Conservation (phyloP, 2,888 invertebrate genomes). For the Xylocampa areola region DNA sequence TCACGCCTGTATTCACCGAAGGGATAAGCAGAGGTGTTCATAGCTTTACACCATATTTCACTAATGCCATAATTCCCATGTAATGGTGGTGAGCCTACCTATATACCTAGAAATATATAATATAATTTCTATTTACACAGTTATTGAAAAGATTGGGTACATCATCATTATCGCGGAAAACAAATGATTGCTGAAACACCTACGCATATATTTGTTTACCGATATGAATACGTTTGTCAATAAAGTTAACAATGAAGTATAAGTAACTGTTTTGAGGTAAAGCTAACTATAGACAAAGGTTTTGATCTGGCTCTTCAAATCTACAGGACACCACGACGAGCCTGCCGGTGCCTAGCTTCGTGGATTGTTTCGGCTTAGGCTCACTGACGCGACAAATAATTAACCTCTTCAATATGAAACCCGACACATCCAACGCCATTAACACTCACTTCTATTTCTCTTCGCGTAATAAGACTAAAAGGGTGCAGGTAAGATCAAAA, state of each 20-base stretch:
- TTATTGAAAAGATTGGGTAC: conserved; percentile 2
- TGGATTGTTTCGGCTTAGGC: conserved; percentile 89
- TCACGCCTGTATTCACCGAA: too few relatives aligned
- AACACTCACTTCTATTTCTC: conserved; percentile 87
- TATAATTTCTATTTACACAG: conserved; percentile 1
- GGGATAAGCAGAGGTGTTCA: too few relatives aligned
- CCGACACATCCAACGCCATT: conserved; percentile 77
- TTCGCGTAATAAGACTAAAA: conserved; percentile 75
- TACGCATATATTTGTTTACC: neutral
- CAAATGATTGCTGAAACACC: neutral
- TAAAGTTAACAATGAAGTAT: too few relatives aligned
- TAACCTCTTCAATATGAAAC: conserved; percentile 82
- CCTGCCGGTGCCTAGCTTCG: conserved; percentile 55
- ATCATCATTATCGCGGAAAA: neutral
- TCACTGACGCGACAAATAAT: conserved; percentile 72
- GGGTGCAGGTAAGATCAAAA: conserved; percentile 77
- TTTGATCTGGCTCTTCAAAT: neutral
- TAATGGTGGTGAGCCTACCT: neutral
- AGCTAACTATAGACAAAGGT: too few relatives aligned
- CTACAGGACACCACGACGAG: conserved; percentile 41
- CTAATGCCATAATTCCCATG: too few relatives aligned
- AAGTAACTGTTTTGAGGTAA: too few relatives aligned
- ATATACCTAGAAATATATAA: neutral
- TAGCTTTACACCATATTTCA: too few relatives aligned
- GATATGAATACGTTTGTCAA: too few relatives aligned